Evolutionary conservation across 2,888 invertebrate species (phyloP).

Genomic region (Lomographa bimaculata): DNA sequence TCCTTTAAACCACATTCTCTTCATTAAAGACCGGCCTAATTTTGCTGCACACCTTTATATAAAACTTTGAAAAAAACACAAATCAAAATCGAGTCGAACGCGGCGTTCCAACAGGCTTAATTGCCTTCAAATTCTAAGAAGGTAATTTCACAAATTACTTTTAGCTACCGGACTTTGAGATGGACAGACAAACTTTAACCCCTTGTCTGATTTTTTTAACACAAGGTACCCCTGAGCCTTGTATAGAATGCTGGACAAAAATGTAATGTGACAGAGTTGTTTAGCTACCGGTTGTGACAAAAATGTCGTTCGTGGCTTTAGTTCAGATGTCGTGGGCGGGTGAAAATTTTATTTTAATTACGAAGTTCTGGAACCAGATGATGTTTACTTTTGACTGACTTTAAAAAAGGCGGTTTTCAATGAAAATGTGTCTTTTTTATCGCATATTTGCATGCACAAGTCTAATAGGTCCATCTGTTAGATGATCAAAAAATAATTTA

Average conservation of each 20-base stretch:
- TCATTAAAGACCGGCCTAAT: conserved; percentile 21
- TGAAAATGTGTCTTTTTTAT: no score
- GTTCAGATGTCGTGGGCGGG: conserved; percentile 53
- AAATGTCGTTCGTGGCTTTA: conserved; percentile 45
- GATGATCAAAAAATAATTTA: no score
- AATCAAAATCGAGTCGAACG: conserved; percentile 40
- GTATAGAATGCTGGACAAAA: no score
- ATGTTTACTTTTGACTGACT: neutral
- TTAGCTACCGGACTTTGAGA: conserved; percentile 78
- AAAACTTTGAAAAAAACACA: conserved; percentile 33
- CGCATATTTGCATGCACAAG: no score
- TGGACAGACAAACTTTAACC: conserved; percentile 55
- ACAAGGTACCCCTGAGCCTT: no score
- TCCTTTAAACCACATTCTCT: conserved; percentile 14
- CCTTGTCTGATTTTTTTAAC: no score
- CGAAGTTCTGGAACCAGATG: no score
- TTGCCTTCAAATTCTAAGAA: conserved; percentile 80
- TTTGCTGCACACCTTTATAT: conserved; percentile 25
- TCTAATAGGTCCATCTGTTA: no score
- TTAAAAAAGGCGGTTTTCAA: no score
- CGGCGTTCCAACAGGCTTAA: conserved; percentile 51
- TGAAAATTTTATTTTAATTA: conserved; percentile 46
- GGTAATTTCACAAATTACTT: conserved; percentile 84
- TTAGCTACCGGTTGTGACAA: conserved; percentile 51
- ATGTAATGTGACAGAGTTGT: conserved; percentile 58